phyloP scores from a whole-genome alignment of 2,888 invertebrate genomes.

The Cheilosia variabilis region DNA sequence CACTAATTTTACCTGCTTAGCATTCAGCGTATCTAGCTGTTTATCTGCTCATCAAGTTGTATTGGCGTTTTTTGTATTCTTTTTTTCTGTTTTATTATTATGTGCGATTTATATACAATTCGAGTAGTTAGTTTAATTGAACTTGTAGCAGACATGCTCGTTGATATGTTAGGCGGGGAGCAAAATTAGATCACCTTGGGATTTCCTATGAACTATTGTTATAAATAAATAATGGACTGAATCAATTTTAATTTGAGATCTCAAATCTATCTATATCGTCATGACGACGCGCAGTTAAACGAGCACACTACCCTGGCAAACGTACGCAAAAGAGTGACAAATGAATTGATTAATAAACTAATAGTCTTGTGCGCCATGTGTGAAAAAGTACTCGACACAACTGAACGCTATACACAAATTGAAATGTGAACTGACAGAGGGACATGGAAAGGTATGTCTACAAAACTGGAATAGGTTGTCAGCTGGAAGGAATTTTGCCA shows the following conservation, averaged over 20 bases:
- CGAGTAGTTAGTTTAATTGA: constrained; percentile 22
- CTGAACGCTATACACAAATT: constrained; percentile 24
- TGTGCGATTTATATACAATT: constrained; percentile 46
- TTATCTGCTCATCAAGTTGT: constrained; percentile 49
- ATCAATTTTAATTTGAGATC: constrained; percentile 15
- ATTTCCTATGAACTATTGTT: constrained; percentile 68
- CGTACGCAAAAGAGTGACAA: constrained; percentile 32
- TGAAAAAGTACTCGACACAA: constrained; percentile 33
- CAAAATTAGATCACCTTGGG: constrained; percentile 73
- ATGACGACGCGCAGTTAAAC: constrained; percentile 27
- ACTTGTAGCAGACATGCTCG: constrained; percentile 38
- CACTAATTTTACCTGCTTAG: constrained; percentile 66
- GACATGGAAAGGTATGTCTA: constrained; percentile 38
- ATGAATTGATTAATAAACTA: constrained; percentile 48
- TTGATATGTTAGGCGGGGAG: background rate
- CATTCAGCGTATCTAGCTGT: constrained; percentile 52
- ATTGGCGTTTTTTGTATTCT: background rate
- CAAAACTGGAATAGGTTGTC: constrained; percentile 24
- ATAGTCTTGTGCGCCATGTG: constrained; percentile 6
- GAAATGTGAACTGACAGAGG: background rate
- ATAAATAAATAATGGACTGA: constrained; percentile 43
- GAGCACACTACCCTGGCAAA: too few relatives aligned
- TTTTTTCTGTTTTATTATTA: constrained; percentile 9
- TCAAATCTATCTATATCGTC: constrained; percentile 5
- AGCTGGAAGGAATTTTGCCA: background rate